Evolutionary conservation across 2,888 invertebrate species (phyloP).

Genomic region (Tupiocoris notatus): DNA sequence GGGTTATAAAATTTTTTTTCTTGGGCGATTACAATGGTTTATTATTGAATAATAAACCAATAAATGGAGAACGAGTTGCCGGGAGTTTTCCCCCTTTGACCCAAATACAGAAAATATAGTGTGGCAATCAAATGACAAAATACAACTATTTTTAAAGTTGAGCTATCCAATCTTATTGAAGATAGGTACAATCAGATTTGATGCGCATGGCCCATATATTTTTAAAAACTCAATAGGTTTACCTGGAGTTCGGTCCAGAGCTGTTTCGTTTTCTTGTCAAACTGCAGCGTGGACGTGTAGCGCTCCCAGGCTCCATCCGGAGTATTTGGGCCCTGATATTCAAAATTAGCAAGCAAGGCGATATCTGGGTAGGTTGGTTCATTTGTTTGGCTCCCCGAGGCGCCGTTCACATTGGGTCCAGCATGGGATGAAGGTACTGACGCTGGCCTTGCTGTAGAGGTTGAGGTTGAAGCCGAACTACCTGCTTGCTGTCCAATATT

Average conservation of each 20-base stretch:
- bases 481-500: constrained; percentile 49
- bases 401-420: not conserved
- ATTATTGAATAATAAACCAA: too few relatives aligned
- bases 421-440: not conserved
- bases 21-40: too few relatives aligned
- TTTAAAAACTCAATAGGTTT: too few relatives aligned
- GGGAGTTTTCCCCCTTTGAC: too few relatives aligned
- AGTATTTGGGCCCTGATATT: constrained; percentile 69
- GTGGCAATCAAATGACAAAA: too few relatives aligned
- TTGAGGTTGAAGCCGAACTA: constrained; percentile 12
- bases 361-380: constrained; percentile 58
- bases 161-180: too few relatives aligned
- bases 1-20: too few relatives aligned
- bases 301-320: constrained; percentile 72
- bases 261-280: constrained; percentile 75
- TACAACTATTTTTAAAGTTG: too few relatives aligned
- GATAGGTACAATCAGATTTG: too few relatives aligned
- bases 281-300: constrained; percentile 74
- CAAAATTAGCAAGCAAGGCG: constrained; percentile 71
- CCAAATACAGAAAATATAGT: too few relatives aligned
- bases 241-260: constrained; percentile 70
- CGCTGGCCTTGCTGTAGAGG: not conserved
- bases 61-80: too few relatives aligned
- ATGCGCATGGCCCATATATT: too few relatives aligned
- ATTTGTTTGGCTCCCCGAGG: constrained; percentile 16